These are phyloP conservation scores for Siniperca obscura DNA, from an alignment of 2,797 vertebrate genomes.

Conservation along the genomic window DNA sequence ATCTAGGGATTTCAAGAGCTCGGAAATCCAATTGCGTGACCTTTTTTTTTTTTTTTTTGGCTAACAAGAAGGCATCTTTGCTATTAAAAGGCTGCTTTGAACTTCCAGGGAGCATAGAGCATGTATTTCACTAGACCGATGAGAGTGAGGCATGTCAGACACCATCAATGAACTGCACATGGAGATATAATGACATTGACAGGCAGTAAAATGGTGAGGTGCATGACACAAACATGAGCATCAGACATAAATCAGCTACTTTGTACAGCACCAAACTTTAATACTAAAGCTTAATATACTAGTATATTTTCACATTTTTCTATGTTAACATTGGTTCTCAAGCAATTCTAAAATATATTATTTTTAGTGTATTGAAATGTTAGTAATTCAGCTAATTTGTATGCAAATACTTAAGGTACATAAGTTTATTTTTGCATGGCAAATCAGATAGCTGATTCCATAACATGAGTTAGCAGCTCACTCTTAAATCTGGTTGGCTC, in stretches of 20 bases:
- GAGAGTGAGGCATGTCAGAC: conserved; percentile 60
- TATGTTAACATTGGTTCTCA: not conserved
- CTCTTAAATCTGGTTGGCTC: conserved; percentile 57
- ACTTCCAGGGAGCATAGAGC: conserved; percentile 53
- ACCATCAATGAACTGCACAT: conserved; percentile 54
- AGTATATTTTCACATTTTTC: not conserved
- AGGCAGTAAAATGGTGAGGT: conserved; percentile 68
- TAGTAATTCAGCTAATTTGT: not conserved
- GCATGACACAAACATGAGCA: conserved; percentile 66
- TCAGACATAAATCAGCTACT: conserved; percentile 48
- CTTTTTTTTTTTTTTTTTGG: conserved; percentile 66
- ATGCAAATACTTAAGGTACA: conserved; percentile 19
- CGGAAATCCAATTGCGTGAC: conserved; percentile 73
- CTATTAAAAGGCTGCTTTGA: conserved; percentile 66
- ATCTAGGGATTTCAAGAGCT: conserved; percentile 63
- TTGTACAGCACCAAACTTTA: conserved; percentile 30
- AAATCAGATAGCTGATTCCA: conserved; percentile 65
- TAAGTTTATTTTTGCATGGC: conserved; percentile 30
- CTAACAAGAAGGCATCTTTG: conserved; percentile 67
- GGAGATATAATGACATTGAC: conserved; percentile 73
- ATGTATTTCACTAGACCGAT: conserved; percentile 52
- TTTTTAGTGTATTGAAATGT: not conserved
- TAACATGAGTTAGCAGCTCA: conserved; percentile 71
- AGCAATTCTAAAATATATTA: not conserved
- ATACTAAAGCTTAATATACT: conserved; percentile 18